These are phyloP conservation scores for Sebastes reedi DNA, from an alignment of 2,797 vertebrate genomes.

Conservation along the genomic window DNA sequence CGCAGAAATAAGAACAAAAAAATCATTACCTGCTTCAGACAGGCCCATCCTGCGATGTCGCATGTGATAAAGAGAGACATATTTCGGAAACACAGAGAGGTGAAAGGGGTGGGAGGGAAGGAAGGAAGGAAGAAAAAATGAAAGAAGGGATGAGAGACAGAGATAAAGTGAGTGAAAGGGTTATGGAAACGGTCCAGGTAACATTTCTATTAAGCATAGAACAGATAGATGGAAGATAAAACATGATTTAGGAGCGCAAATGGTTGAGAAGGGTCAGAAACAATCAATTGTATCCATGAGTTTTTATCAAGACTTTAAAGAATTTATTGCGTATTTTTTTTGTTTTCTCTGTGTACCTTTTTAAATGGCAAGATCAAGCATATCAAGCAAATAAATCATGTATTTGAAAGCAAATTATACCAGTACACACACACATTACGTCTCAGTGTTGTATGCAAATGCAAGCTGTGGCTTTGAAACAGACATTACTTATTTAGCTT, in stretches of 20 bases:
- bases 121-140: constrained; percentile 4
- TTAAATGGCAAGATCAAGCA: constrained; percentile 23
- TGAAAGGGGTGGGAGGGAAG: background rate
- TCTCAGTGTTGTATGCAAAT: constrained; percentile 34
- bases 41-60: constrained; percentile 80
- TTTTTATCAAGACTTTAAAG: constrained; percentile 1
- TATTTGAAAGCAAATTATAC: constrained; percentile 30
- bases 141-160: constrained; percentile 8
- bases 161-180: constrained; percentile 36
- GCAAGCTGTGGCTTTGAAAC: constrained; percentile 55
- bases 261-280: background rate
- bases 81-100: constrained; percentile 65
- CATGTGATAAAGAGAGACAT: constrained; percentile 83
- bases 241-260: background rate
- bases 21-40: constrained; percentile 83
- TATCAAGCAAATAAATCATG: constrained; percentile 30
- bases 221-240: constrained; percentile 4
- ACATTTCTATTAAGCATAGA: constrained; percentile 45
- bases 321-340: background rate
- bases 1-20: constrained; percentile 78
- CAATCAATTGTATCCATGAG: background rate
- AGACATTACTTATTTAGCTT: constrained; percentile 58
- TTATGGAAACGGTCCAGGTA: constrained; percentile 39
- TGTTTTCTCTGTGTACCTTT: background rate
- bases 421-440: background rate